A percentile compares a stretch with the other conserved stretches of the same genome.
Evolutionary conservation across 1,140 invertebrate genomes (phyloP).

Genomic region (Dolichoris vasculosae): DNA sequence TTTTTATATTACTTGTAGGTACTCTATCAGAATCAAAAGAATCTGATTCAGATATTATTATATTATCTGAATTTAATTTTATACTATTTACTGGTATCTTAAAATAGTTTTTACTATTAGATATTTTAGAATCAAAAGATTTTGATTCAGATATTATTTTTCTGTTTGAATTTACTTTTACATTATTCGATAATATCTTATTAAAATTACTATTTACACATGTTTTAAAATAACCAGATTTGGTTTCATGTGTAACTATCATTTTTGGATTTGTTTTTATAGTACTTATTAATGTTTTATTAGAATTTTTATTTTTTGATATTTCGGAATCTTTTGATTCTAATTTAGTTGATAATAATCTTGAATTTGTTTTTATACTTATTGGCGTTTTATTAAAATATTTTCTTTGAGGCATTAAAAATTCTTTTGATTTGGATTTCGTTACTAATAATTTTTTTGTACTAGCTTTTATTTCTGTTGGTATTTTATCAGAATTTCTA

Average conservation of each 20-base stretch:
- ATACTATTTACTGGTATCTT: background rate
- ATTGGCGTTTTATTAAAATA: slow-evolving; percentile 16
- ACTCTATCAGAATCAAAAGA: background rate
- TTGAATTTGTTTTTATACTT: background rate
- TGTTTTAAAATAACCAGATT: slow-evolving; percentile 15
- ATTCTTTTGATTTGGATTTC: too few relatives aligned
- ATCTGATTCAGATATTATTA: background rate
- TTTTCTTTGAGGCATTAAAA: slow-evolving; percentile 7
- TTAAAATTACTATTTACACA: slow-evolving; percentile 2
- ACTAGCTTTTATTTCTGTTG: background rate
- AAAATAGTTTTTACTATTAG: background rate
- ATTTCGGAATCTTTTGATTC: background rate
- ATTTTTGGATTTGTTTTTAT: slow-evolving; percentile 1
- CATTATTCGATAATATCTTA: background rate
- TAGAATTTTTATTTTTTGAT: background rate
- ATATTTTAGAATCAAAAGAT: slow-evolving; percentile 32
- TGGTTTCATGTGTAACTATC: slow-evolving; percentile 18
- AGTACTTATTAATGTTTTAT: slow-evolving; percentile 3
- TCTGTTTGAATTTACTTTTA: background rate
- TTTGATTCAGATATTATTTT: slow-evolving; percentile 42
- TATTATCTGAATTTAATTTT: background rate
- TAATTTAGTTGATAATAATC: background rate
- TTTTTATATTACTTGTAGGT: background rate
- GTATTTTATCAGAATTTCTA: slow-evolving; percentile 24
- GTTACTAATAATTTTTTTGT: background rate